A percentile compares a stretch with the other conserved stretches of the same genome.
Conservation (phyloP, 1,140 invertebrate genomes). For the Octopus bimaculoides region DNA sequence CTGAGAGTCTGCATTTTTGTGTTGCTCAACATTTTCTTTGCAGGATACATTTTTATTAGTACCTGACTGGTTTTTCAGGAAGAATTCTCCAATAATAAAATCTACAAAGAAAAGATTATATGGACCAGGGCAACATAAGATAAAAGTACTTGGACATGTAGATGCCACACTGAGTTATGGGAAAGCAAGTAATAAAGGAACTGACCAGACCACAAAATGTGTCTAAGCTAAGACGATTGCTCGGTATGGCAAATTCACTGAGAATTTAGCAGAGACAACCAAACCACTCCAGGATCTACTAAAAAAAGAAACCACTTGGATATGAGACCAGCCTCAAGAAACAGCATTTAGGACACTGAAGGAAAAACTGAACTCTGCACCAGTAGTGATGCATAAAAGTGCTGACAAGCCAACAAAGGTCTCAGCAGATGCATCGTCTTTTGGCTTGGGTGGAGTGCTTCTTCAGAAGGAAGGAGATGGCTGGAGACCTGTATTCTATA, state of each 20-base stretch:
- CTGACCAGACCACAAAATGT: too few species aligned
- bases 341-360: background rate
- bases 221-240: constrained; percentile 8
- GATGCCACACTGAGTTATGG: too few species aligned
- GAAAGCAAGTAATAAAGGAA: too few species aligned
- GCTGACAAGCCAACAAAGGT: background rate
- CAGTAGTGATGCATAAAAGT: background rate
- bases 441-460: background rate
- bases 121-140: too few species aligned
- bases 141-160: too few species aligned
- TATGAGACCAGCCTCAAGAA: constrained; percentile 7
- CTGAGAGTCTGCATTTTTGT: too few species aligned
- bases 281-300: constrained; percentile 12
- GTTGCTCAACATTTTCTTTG: too few species aligned
- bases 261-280: constrained; percentile 12
- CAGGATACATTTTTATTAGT: too few species aligned
- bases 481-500: constrained; percentile 12
- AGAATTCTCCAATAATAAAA: too few species aligned
- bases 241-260: background rate
- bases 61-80: too few species aligned
- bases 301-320: constrained; percentile 2
- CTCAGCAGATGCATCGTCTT: constrained; percentile 12
- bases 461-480: background rate
- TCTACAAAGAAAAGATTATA: too few species aligned
- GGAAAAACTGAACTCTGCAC: background rate